Evolutionary conservation across 30 jellyfish, hydroid and myxozoan genomes (phyloP).

Genomic region (Turritopsis rubra): DNA sequence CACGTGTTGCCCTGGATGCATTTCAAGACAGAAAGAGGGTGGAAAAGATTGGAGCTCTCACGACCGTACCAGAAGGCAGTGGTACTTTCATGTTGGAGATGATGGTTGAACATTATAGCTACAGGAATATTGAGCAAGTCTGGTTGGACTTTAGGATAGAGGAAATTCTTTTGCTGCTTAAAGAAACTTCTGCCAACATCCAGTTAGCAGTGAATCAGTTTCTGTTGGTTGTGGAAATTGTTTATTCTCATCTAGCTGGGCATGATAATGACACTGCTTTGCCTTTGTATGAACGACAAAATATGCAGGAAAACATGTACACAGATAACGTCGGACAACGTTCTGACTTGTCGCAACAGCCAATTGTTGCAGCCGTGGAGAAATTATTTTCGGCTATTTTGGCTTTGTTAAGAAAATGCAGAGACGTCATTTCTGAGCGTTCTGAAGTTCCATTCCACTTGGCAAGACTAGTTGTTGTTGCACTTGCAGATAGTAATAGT

Average conservation of each 20-base stretch:
- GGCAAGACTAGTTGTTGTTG: neutral
- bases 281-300: neutral
- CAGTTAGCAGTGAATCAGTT: neutral
- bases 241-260: neutral
- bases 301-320: neutral
- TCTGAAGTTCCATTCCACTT: neutral
- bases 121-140: neutral
- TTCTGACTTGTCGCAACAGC: neutral
- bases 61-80: neutral
- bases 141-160: neutral
- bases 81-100: neutral
- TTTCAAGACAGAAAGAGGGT: neutral
- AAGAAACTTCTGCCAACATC: neutral
- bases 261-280: neutral
- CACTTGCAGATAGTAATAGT: neutral
- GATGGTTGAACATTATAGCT: neutral
- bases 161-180: neutral
- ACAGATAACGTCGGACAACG: neutral
- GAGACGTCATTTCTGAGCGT: neutral
- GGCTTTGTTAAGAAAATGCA: neutral
- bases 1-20: neutral
- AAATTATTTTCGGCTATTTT: neutral
- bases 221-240: neutral
- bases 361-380: neutral
- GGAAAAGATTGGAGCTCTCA: neutral